phyloP scores from a whole-genome alignment of 30 jellyfish, hydroid and myxozoan genomes.

The Phacellophora camtschatica region DNA sequence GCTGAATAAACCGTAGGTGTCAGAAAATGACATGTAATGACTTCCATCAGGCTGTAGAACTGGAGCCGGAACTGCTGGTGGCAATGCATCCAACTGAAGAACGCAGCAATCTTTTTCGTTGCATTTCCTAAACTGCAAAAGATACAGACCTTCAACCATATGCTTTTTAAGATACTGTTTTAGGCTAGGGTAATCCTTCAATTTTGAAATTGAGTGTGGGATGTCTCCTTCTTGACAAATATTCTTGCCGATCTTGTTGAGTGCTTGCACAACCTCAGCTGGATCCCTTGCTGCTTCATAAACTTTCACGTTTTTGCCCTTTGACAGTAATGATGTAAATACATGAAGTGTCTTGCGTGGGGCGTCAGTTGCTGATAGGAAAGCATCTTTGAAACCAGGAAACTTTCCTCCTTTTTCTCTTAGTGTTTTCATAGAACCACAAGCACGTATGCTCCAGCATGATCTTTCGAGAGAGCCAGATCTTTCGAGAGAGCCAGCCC shows the following conservation, averaged over 20 bases:
- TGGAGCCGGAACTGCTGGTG: conserved; percentile 46
- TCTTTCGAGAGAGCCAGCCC: conserved; percentile 60
- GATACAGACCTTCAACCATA: conserved; percentile 10
- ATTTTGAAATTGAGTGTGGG: conserved; percentile 19
- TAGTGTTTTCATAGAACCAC: conserved; percentile 18
- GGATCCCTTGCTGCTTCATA: conserved; percentile 22
- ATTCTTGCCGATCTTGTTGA: neutral
- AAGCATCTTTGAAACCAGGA: conserved; percentile 47
- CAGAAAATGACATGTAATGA: conserved; percentile 15
- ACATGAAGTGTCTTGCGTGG: neutral
- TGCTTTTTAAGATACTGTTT: neutral
- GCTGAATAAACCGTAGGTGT: conserved; percentile 7
- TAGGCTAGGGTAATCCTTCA: conserved; percentile 4
- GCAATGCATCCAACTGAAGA: neutral
- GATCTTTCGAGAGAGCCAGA: conserved; percentile 26
- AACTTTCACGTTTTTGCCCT: conserved; percentile 9
- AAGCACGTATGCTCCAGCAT: conserved; percentile 20
- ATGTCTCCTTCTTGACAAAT: neutral
- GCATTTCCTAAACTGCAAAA: conserved; percentile 45
- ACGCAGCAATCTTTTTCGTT: conserved; percentile 18
- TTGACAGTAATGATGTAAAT: neutral
- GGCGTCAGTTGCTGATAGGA: conserved; percentile 14
- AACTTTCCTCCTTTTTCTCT: neutral
- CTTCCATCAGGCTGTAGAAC: neutral
- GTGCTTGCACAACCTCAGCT: conserved; percentile 15